Percentiles rank a stretch among this genome's conserved stretches.
Evolutionary conservation across 2,113 vertebrate genomes (phyloP).

Genomic region (Macaca nemestrina): DNA sequence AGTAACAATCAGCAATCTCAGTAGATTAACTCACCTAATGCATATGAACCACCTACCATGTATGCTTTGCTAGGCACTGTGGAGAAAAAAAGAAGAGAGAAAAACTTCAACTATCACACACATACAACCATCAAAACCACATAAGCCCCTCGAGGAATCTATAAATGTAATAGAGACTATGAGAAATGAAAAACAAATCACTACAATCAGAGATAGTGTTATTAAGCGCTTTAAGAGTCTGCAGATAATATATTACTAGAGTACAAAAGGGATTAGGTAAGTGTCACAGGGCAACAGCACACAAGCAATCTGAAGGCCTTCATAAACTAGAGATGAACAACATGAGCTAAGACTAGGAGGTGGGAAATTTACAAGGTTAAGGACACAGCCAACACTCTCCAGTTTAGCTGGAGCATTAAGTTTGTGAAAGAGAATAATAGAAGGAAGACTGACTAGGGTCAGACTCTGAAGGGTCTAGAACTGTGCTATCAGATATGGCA

Average conservation of each 20-base stretch:
- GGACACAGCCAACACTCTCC: neutral
- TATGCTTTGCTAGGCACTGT: neutral
- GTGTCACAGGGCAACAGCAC: neutral
- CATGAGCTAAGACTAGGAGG: neutral
- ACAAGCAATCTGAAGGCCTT: neutral
- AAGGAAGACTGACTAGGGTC: neutral
- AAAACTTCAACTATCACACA: neutral
- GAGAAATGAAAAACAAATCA: slow-evolving; percentile 22
- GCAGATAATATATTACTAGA: slow-evolving; percentile 8
- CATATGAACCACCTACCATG: neutral
- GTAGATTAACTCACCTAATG: neutral
- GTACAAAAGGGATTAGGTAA: neutral
- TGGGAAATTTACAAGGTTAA: slow-evolving; percentile 5
- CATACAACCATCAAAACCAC: neutral
- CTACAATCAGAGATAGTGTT: neutral
- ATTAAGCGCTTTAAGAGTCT: neutral
- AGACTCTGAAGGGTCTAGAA: slow-evolving; percentile 25
- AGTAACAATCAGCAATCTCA: neutral
- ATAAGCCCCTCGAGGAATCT: neutral
- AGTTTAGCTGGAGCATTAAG: neutral
- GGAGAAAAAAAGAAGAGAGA: neutral
- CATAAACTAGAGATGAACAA: neutral
- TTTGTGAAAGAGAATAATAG: neutral
- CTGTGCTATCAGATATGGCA: neutral
- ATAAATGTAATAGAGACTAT: neutral